Base-by-base conservation (phyloP, 2,113 vertebrate genomes). In the Cyanoderma ruficeps region DNA sequence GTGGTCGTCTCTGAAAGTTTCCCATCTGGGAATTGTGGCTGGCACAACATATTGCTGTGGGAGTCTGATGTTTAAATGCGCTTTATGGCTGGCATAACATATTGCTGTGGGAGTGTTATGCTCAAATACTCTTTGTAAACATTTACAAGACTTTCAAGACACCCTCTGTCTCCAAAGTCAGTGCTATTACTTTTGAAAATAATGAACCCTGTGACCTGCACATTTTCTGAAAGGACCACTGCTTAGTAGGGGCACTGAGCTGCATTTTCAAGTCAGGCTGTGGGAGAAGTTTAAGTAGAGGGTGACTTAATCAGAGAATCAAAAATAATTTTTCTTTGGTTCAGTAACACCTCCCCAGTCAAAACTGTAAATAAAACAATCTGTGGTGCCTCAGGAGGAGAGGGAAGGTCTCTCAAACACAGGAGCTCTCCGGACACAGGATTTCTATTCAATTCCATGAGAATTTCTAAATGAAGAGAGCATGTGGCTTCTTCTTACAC, bases 121-220 rank as follows among this genome's bases (percentile, higher is more conserved):
- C 83, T 92, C 71, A 90, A 83, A 74, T 77, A 56, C 4, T 63
- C 22, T 92, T 88, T 70, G 69, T 86, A 95, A 96, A 95, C 17
- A 86, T 90, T 89, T 81, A 61, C 44, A 78, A 77, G 91, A 47
- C 64, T 92, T 90, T 52, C 70, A 76, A 70, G 83, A 44, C 35
- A 28, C 13, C 2, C 49, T 52, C 33, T 49, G 24, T 86, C 76
- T 80, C 61, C 65, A 41, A 83, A 86, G 47, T 49, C 80, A 79
- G 31, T 22, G 23, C 47, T 87, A 10, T 90, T 83, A 28, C 68
- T 95, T 92, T 71, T 68, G 69, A 79, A 83, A 90, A 74, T 65
- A 59, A 79, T 11, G 27, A 37, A 42, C 27, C 69, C n/a, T 1
- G 50, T 65, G 75, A 83, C 59, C 63, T 63, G 30, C 44, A 30